A percentile compares a stretch with the other conserved stretches of the same genome.
phyloP scores from a whole-genome alignment of 2,888 invertebrate species.

The Andrena chrysosceles region DNA sequence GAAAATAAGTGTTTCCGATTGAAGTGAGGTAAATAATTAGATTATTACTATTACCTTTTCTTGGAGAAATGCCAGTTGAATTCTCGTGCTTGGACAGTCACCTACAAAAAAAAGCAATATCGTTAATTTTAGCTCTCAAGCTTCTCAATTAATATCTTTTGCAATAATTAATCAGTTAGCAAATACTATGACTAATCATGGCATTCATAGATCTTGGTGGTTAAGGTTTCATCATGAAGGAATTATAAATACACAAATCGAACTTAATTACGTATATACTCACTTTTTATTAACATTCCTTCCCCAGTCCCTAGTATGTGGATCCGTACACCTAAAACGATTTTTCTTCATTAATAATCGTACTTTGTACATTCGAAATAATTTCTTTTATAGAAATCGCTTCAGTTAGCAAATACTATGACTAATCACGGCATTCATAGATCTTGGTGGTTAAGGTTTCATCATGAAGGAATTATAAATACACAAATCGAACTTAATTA shows the following conservation, averaged over 20 bases:
- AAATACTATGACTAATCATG: conserved; percentile 62
- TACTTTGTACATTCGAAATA: not conserved
- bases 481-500: no score
- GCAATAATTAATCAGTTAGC: conserved; percentile 53
- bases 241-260: not conserved
- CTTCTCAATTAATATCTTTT: not conserved
- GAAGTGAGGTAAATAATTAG: not conserved
- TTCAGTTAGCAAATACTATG: conserved; percentile 62
- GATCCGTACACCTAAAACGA: conserved; percentile 13
- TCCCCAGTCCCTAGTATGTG: not conserved
- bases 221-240: conserved; percentile 48
- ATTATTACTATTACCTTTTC: conserved; percentile 21
- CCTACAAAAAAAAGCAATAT: not conserved
- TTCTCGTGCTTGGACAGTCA: not conserved
- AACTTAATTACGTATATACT: conserved; percentile 1
- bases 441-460: conserved; percentile 84
- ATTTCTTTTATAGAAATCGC: not conserved
- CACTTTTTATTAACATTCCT: not conserved
- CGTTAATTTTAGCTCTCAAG: not conserved
- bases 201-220: conserved; percentile 65
- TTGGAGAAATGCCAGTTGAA: not conserved
- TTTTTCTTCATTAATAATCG: conserved; percentile 8
- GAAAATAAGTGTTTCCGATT: not conserved
- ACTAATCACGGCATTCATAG: conserved; percentile 80
- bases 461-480: conserved; percentile 34